A percentile compares a stretch with the other conserved stretches of the same genome.
phyloP scores from a whole-genome alignment of 2,888 invertebrate genomes.

The Rhagophthalmus giganteus region DNA sequence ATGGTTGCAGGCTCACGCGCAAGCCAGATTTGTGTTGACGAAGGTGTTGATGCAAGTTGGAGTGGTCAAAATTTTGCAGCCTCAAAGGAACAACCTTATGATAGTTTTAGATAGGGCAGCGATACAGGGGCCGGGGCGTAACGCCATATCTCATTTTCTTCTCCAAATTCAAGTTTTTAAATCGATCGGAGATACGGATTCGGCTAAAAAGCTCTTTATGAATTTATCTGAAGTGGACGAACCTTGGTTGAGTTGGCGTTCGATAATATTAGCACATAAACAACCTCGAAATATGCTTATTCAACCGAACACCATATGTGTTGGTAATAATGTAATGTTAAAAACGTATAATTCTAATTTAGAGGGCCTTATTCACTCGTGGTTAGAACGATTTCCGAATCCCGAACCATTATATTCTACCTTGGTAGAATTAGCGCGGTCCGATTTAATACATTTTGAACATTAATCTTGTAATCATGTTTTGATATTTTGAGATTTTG shows the following conservation, averaged over 20 bases:
- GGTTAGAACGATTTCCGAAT: constrained; percentile 78
- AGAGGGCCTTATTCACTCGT: constrained; percentile 81
- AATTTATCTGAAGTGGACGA: constrained; percentile 79
- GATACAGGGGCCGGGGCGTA: constrained; percentile 80
- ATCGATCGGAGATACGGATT: constrained; percentile 78
- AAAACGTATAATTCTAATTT: constrained; percentile 75
- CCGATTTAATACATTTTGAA: constrained; percentile 25
- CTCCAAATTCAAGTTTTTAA: constrained; percentile 89
- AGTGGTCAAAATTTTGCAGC: too few relatives aligned
- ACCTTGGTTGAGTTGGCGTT: constrained; percentile 78
- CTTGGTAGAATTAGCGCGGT: constrained; percentile 16
- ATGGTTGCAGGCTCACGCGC: constrained; percentile 96
- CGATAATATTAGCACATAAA: too few relatives aligned
- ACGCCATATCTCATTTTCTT: constrained; percentile 83
- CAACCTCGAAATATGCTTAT: constrained; percentile 87
- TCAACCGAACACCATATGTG: too few relatives aligned
- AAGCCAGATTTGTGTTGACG: constrained; percentile 86
- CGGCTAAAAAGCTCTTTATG: constrained; percentile 76
- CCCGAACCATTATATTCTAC: constrained; percentile 43
- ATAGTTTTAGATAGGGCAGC: constrained; percentile 77
- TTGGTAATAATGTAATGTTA: constrained; percentile 64
- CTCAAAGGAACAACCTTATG: too few relatives aligned
- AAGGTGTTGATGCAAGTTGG: too few relatives aligned
- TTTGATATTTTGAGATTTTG: too few relatives aligned
- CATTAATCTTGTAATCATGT: too few relatives aligned